These are phyloP conservation scores for Phyllotis vaccarum DNA, from an alignment of 2,797 vertebrate genomes.

Conservation along the genomic window DNA sequence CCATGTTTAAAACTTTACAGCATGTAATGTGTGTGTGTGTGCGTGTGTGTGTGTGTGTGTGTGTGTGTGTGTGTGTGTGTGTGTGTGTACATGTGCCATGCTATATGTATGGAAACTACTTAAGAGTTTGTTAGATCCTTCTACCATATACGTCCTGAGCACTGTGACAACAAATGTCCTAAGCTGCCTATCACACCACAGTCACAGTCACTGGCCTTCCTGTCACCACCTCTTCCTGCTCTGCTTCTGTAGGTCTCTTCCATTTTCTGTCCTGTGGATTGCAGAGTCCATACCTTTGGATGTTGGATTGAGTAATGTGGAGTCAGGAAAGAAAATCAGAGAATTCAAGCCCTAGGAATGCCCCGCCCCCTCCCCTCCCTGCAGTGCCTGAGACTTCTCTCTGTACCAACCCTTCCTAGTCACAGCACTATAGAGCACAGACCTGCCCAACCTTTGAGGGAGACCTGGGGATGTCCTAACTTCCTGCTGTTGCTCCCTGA, in stretches of 20 bases:
- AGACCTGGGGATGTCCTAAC: no score
- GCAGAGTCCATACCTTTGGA: neutral
- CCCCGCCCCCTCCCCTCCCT: no score
- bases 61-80: neutral
- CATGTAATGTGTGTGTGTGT: neutral
- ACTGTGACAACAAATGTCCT: neutral
- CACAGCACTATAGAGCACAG: accelerated
- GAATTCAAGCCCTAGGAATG: neutral
- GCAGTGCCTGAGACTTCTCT: neutral
- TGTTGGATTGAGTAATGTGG: neutral
- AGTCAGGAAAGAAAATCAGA: neutral
- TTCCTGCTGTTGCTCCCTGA: neutral
- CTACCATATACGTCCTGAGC: neutral
- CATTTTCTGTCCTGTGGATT: neutral
- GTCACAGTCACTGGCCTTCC: no score
- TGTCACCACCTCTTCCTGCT: neutral
- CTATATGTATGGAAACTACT: neutral
- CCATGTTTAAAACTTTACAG: neutral
- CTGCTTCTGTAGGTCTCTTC: neutral
- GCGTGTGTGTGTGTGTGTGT: neutral
- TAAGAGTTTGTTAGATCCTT: neutral
- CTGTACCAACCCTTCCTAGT: neutral
- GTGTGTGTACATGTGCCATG: neutral
- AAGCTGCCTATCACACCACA: neutral
- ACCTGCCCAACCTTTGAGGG: no score